Evolutionary conservation across 2,888 invertebrate genomes (phyloP), one percentile per base, ranked within the genome.

Genomic region (Carcina quercana): DNA sequence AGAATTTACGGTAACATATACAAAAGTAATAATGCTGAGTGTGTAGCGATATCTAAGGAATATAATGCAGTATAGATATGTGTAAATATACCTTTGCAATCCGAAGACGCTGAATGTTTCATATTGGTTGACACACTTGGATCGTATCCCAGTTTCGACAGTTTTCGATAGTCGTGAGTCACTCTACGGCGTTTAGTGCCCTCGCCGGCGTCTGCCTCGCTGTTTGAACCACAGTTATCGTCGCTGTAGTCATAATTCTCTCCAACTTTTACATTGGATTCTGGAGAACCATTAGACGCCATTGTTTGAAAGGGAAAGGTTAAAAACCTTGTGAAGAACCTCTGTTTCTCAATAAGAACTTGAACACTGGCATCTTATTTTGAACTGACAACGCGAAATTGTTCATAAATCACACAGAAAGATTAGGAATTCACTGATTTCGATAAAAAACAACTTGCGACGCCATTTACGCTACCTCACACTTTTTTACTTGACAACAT

Each of bases 371-470:
- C 45, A 40, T 46, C 47, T 43, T 50, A 49, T 49, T 53, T 54
- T 53, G 59, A 57, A 58, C 40, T 56, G 50, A 57, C 47, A 58
- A 54, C 50, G 47, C 37, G 41, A 49, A 55, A 44, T 56, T 48
- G 48, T 55, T 49, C 43, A 47, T 51, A 43, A 57, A 61, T 54
- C 48, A 51, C 57, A 47, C 47, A 48, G 35, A 59, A 55, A 48
- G 53, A 65, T 62, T 65, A 71, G 72, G 76, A 76, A 75, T 65
- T 69, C 69, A 70, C 60, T 69, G 60, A 63, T 65, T 61, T 58
- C 47, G 61, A 62, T 74, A 75, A 76, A 83, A 83, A 79, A 82
- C 80, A 83, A 80, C 72, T 70, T 73, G 71, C 76, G 83, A 82
- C 83, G 83, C 83, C 83, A 83, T 83, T 83, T 80, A 66, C 46